Percentiles rank a stretch among this genome's conserved stretches.
Evolutionary conservation across 2,797 vertebrate genomes (phyloP).

Genomic region (Etheostoma nigrum): DNA sequence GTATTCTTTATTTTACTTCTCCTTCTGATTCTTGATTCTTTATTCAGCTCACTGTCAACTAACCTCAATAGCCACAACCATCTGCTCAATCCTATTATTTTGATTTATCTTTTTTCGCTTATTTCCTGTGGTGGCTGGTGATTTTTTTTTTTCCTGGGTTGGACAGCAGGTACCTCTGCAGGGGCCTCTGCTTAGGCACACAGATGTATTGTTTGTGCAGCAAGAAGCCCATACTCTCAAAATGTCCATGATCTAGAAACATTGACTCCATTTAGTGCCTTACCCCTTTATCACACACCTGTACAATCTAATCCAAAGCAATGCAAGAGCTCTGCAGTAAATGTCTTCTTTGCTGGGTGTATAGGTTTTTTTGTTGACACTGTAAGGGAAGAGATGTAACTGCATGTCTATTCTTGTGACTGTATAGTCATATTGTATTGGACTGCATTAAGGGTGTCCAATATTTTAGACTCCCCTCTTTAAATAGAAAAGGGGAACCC

Average conservation of each 20-base stretch:
- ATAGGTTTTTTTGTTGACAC: background rate
- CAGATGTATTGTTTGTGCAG: background rate
- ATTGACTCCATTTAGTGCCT: background rate
- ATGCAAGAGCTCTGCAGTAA: background rate
- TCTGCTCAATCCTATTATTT: slow-evolving; percentile 39
- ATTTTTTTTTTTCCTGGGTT: slow-evolving; percentile 27
- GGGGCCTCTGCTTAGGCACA: background rate
- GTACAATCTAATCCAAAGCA: background rate
- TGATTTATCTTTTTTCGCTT: slow-evolving; percentile 17
- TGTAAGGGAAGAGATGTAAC: background rate
- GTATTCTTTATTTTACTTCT: slow-evolving; percentile 27
- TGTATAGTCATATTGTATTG: background rate
- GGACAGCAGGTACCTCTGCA: slow-evolving; percentile 2
- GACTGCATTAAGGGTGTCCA: background rate
- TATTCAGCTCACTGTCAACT: slow-evolving; percentile 52
- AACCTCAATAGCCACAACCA: slow-evolving; percentile 39
- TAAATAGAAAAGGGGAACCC: background rate
- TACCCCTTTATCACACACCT: background rate
- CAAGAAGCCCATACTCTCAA: background rate
- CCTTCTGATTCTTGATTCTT: slow-evolving; percentile 44
- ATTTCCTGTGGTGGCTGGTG: slow-evolving; percentile 12
- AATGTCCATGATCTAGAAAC: background rate
- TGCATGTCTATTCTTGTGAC: background rate
- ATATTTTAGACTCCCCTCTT: background rate
- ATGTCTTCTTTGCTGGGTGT: background rate